Conservation (phyloP, 2,797 vertebrate genomes). For the Danio choprae region DNA sequence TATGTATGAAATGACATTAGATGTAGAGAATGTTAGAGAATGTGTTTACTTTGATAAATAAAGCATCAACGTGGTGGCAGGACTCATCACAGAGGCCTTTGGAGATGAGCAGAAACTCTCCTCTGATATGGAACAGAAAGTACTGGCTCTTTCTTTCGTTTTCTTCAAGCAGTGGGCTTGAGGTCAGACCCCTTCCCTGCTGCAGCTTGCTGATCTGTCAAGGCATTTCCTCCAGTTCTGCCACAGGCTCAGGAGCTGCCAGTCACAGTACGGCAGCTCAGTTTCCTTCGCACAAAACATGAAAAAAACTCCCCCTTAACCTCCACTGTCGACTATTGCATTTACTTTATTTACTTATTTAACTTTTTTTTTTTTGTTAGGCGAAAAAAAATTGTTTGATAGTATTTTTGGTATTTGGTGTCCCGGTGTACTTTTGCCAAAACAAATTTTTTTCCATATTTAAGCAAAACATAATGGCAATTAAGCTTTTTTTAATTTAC, state of each 20-base stretch:
- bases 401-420: too few species aligned
- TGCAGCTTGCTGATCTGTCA: slow-evolving; percentile 80
- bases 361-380: neutral
- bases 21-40: slow-evolving; percentile 26
- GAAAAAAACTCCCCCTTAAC: neutral
- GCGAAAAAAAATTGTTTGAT: too few species aligned
- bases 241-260: slow-evolving; percentile 72
- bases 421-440: too few species aligned
- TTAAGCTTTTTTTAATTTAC: too few species aligned
- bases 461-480: too few species aligned
- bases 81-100: slow-evolving; percentile 56
- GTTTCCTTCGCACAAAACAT: slow-evolving; percentile 64
- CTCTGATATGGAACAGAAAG: slow-evolving; percentile 14
- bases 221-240: slow-evolving; percentile 74
- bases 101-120: neutral
- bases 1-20: too few species aligned
- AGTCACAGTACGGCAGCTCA: slow-evolving; percentile 55
- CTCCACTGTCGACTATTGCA: neutral
- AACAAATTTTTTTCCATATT: too few species aligned
- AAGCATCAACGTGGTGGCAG: slow-evolving; percentile 66
- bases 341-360: neutral
- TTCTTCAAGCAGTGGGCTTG: slow-evolving; percentile 44
- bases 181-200: slow-evolving; percentile 64
- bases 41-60: slow-evolving; percentile 64
- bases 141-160: slow-evolving; percentile 25